These are phyloP conservation scores for Pandemis cinnamomeana DNA, from an alignment of 2,888 invertebrate genomes.

Conservation along the genomic window DNA sequence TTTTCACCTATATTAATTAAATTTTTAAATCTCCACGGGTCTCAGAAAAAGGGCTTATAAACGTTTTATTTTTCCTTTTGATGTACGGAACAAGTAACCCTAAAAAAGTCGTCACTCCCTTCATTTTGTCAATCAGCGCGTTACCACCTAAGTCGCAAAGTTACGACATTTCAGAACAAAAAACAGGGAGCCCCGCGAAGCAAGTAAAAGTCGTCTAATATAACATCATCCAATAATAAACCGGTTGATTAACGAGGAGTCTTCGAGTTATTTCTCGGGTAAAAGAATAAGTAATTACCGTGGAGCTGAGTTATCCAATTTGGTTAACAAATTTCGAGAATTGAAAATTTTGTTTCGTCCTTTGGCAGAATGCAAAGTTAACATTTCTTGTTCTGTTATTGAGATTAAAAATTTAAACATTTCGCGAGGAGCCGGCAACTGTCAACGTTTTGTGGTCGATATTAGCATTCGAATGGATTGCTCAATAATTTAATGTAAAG, in stretches of 20 bases:
- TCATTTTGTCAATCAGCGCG: not conserved
- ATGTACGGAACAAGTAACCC: too few relatives aligned
- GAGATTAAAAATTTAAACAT: conserved; percentile 11
- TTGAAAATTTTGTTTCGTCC: conserved; percentile 53
- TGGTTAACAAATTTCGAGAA: conserved; percentile 61
- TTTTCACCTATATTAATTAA: too few relatives aligned
- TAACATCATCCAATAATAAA: conserved; percentile 43
- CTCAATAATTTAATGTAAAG: not conserved
- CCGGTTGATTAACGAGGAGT: conserved; percentile 46
- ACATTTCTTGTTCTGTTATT: conserved; percentile 16
- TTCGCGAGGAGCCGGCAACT: not conserved
- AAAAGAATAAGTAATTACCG: conserved; percentile 64
- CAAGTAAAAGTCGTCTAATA: not conserved
- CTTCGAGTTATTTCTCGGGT: conserved; percentile 47
- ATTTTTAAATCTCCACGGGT: too few relatives aligned
- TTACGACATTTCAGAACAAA: not conserved
- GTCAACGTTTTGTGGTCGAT: not conserved
- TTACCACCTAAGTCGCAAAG: not conserved
- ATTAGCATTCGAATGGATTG: not conserved
- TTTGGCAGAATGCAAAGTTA: conserved; percentile 26
- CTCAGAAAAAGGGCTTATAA: too few relatives aligned
- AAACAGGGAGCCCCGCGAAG: not conserved
- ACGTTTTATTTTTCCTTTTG: too few relatives aligned
- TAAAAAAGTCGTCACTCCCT: not conserved
- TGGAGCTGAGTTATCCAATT: conserved; percentile 57